Percentiles rank a stretch among this genome's conserved stretches.
Conservation (phyloP, 2,888 invertebrate genomes). For the Troides aeacus region DNA sequence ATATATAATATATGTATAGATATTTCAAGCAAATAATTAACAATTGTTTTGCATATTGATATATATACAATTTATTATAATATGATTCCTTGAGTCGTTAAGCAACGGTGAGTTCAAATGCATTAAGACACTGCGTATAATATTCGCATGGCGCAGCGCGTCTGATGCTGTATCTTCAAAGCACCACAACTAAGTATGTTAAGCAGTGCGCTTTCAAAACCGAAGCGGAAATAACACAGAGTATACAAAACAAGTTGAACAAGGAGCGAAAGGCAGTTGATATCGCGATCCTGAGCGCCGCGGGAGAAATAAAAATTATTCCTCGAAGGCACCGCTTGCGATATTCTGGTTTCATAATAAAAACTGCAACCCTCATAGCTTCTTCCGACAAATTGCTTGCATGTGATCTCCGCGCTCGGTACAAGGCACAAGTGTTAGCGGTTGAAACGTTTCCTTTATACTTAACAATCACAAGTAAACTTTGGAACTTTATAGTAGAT, state of each 20-base stretch:
- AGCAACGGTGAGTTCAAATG: too few relatives aligned
- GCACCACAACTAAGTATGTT: too few relatives aligned
- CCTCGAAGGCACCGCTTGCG: conserved; percentile 36
- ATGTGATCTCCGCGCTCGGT: conserved; percentile 54
- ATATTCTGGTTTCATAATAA: conserved; percentile 55
- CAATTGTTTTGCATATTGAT: too few relatives aligned
- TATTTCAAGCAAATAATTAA: too few relatives aligned
- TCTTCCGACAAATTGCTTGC: conserved; percentile 63
- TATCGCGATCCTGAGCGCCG: conserved; percentile 25
- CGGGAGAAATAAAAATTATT: conserved; percentile 29
- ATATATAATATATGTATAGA: too few relatives aligned
- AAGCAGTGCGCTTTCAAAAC: background rate
- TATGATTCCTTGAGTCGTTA: too few relatives aligned
- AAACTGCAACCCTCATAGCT: conserved; percentile 62
- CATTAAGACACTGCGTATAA: too few relatives aligned
- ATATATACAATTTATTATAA: too few relatives aligned
- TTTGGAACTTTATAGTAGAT: too few relatives aligned
- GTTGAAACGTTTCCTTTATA: background rate
- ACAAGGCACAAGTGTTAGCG: conserved; percentile 37
- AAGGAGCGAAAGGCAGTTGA: conserved; percentile 17
- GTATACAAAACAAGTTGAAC: conserved; percentile 18
- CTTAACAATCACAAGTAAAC: too few relatives aligned
- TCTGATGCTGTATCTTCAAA: too few relatives aligned
- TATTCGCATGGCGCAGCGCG: too few relatives aligned
- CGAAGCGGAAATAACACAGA: conserved; percentile 3